Conservation (phyloP, 2,113 vertebrate species). For the Apodemus speciosus region DNA sequence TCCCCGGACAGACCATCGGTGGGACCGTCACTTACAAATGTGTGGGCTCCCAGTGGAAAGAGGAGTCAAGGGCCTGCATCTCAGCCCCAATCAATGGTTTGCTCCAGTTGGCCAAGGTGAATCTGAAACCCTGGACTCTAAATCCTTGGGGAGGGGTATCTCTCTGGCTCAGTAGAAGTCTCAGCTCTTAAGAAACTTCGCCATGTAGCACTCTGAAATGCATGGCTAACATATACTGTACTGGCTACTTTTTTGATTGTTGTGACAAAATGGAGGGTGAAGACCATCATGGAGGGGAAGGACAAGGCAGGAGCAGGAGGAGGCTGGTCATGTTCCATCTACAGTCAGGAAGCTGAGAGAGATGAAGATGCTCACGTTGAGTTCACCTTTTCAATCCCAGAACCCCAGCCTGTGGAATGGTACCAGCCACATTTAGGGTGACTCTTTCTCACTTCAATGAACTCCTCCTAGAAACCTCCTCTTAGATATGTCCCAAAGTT, state of each 20-base stretch:
- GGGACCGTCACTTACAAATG: slow-evolving; percentile 80
- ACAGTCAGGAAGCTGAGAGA: background rate
- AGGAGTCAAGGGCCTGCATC: slow-evolving; percentile 75
- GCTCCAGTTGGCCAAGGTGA: slow-evolving; percentile 81
- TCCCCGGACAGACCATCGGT: background rate
- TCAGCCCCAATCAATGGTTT: slow-evolving; percentile 69
- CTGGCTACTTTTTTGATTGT: background rate
- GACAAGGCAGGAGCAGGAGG: background rate
- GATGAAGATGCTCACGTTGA: background rate
- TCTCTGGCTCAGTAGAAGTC: background rate
- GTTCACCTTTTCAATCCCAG: background rate
- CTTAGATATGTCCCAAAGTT: background rate
- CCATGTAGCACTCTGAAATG: background rate
- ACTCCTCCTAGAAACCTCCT: no score
- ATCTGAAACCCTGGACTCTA: background rate
- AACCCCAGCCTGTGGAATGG: background rate
- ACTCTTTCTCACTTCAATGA: background rate
- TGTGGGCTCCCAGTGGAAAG: slow-evolving; percentile 49
- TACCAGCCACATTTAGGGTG: background rate
- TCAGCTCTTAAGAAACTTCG: background rate
- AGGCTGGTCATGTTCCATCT: background rate
- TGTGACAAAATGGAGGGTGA: background rate
- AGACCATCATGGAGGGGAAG: background rate
- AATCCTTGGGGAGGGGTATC: background rate
- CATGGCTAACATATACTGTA: background rate